Evolutionary conservation across 2,888 invertebrate species (phyloP).

Genomic region (Sinodicranocentrus sp.): DNA sequence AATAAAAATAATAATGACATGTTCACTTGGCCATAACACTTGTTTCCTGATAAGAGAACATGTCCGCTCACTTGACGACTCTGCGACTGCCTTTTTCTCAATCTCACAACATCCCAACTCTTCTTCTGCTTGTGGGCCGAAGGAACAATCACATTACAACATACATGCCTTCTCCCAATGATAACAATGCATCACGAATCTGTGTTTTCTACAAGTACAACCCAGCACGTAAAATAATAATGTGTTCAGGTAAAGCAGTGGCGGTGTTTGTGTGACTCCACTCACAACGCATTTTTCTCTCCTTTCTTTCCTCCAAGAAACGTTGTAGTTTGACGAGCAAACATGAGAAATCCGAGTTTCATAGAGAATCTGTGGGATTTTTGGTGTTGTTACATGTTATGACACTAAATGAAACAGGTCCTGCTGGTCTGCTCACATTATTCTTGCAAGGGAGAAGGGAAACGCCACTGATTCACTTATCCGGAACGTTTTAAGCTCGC

Average conservation of each 20-base stretch:
- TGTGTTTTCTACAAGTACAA: slow-evolving; percentile 1
- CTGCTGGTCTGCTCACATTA: slow-evolving; percentile 38
- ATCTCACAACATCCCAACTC: slow-evolving; percentile 23
- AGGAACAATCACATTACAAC: not conserved
- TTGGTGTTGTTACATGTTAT: slow-evolving; percentile 1
- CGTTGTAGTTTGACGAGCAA: slow-evolving; percentile 37
- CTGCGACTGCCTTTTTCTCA: slow-evolving; percentile 24
- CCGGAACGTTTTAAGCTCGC: too few relatives aligned
- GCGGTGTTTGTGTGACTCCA: slow-evolving; percentile 27
- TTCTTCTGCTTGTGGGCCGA: not conserved
- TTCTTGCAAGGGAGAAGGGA: slow-evolving; percentile 6
- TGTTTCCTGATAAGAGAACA: slow-evolving; percentile 68
- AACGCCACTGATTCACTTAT: slow-evolving; percentile 45
- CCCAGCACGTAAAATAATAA: not conserved
- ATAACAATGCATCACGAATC: slow-evolving; percentile 24
- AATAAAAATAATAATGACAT: slow-evolving; percentile 67
- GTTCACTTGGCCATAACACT: slow-evolving; percentile 67
- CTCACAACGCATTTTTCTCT: slow-evolving; percentile 18
- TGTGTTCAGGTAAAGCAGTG: not conserved
- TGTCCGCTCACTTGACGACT: slow-evolving; percentile 57
- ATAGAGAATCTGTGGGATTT: not conserved
- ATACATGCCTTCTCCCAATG: slow-evolving; percentile 4
- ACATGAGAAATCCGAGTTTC: not conserved
- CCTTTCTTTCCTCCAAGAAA: slow-evolving; percentile 23
- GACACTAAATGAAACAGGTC: slow-evolving; percentile 59